Base-by-base conservation (phyloP, 2,113 vertebrate genomes). In the Rhadina sibilatrix region DNA sequence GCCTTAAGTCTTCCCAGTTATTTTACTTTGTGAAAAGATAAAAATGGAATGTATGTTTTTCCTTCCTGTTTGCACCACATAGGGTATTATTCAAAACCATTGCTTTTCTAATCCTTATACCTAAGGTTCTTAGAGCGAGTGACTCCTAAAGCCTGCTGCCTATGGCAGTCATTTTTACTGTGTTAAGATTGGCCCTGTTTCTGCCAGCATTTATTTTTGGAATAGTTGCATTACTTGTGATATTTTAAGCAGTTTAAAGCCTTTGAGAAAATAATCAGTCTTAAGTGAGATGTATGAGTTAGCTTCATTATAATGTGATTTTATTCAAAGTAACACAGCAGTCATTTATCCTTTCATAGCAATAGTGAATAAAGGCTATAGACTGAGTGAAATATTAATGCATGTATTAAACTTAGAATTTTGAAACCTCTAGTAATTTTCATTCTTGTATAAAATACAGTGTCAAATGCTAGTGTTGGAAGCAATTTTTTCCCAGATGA, bases 181-280 rank as follows among this genome's bases (percentile, higher is more conserved):
- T 65, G 31, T 79, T 80, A 65, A 79, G 61, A 69, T 28, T 61
- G 64, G 72, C 33, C 12, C 30, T 25, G 27, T 33, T 94, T 90
- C 83, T 95, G 72, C 60, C 56, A 77, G 54, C 23, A 21, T 35
- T 92, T 87, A 47, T 83, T 84, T 95, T 75, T 82, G 33, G 59
- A 71, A 19, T 49, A 52, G 53, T 78, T 87, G 47, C 33, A 27
- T 81, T 89, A 63, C 83, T 81, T 87, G 30, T 46, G 47, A 9
- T 92, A 81, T 83, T 81, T 94, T 59, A 88, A 74, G 80, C 72
- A 74, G 30, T 77, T 80, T 80, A 83, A 93, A 90, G 64, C 35
- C 47, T 92, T 86, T 90, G 56, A 83, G 79, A 92, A 95, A 90
- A 54, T 80, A 79, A 83, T 89, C 63, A 69, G 59, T 86, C 57